These are phyloP conservation scores for Drosophila glabriapex DNA, from an alignment of 2,888 invertebrate genomes.

Conservation along the genomic window DNA sequence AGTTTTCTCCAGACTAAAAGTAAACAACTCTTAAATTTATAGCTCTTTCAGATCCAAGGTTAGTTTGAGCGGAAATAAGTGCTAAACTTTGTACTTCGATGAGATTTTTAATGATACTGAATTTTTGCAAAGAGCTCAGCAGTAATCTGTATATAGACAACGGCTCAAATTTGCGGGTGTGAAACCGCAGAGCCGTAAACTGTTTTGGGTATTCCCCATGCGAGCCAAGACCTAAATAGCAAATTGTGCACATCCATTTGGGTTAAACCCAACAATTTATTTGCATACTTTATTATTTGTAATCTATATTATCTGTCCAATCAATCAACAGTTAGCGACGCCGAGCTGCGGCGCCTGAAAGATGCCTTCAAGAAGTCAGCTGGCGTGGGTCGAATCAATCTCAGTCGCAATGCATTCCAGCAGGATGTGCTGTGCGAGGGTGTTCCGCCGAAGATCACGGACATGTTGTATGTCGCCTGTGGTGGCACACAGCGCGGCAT, in stretches of 20 bases:
- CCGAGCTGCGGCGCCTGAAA: slow-evolving; percentile 92
- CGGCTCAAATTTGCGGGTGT: slow-evolving; percentile 20
- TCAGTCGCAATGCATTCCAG: slow-evolving; percentile 92
- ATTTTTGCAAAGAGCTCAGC: background rate
- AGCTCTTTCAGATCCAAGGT: background rate
- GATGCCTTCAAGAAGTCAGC: slow-evolving; percentile 95
- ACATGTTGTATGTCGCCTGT: slow-evolving; percentile 93
- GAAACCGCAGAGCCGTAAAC: slow-evolving; percentile 39
- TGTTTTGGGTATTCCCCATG: slow-evolving; percentile 24
- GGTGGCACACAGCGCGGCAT: slow-evolving; percentile 94
- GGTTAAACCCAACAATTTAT: slow-evolving; percentile 30
- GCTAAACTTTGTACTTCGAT: background rate
- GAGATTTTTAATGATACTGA: background rate
- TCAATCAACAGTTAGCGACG: slow-evolving; percentile 89
- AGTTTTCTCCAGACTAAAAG: background rate
- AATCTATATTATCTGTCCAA: background rate
- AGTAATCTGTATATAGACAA: background rate
- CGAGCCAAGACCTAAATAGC: background rate
- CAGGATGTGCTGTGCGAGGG: slow-evolving; percentile 95
- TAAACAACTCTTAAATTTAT: background rate
- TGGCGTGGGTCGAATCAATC: slow-evolving; percentile 88
- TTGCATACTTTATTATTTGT: slow-evolving; percentile 1
- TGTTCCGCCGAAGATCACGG: slow-evolving; percentile 92
- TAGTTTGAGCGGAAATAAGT: background rate
- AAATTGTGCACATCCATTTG: slow-evolving; percentile 11